Percentiles rank a stretch among this genome's conserved stretches.
These are phyloP conservation scores for Dromococcyx pavoninus DNA, from an alignment of 2,797 vertebrate genomes.

Conservation along the genomic window DNA sequence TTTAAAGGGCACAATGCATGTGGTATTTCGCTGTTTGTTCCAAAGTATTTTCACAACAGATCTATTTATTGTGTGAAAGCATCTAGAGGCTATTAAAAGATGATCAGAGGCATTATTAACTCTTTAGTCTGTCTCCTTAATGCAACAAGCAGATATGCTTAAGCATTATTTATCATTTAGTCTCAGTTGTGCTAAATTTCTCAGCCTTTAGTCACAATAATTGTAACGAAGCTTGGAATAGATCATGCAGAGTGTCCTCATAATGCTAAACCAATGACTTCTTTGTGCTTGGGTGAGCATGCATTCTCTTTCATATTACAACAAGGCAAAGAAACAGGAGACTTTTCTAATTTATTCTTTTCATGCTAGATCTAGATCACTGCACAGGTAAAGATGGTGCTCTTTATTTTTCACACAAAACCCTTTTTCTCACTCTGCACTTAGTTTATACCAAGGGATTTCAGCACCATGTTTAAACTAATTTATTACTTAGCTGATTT, in stretches of 20 bases:
- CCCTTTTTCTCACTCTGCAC: background rate
- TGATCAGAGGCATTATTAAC: conserved; percentile 56
- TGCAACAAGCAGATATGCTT: conserved; percentile 1
- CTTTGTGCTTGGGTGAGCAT: conserved; percentile 12
- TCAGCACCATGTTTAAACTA: background rate
- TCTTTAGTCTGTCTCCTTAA: conserved; percentile 44
- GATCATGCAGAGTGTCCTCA: background rate
- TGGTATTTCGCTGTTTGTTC: background rate
- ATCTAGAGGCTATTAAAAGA: conserved; percentile 52
- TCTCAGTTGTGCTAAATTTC: conserved; percentile 22
- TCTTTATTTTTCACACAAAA: background rate
- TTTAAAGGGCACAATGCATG: conserved; percentile 45
- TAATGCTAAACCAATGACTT: conserved; percentile 4
- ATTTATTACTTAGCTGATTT: background rate
- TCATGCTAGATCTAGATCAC: background rate
- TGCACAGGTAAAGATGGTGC: background rate
- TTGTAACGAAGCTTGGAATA: background rate
- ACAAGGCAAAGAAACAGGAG: background rate
- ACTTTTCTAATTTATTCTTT: background rate
- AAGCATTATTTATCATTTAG: conserved; percentile 17
- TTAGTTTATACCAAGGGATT: background rate
- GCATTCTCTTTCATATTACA: background rate
- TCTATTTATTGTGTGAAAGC: conserved; percentile 51
- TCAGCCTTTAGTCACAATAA: background rate
- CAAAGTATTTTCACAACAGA: conserved; percentile 44